Base-by-base conservation (phyloP, 2,113 vertebrate genomes). In the Phyllopteryx taeniolatus region DNA sequence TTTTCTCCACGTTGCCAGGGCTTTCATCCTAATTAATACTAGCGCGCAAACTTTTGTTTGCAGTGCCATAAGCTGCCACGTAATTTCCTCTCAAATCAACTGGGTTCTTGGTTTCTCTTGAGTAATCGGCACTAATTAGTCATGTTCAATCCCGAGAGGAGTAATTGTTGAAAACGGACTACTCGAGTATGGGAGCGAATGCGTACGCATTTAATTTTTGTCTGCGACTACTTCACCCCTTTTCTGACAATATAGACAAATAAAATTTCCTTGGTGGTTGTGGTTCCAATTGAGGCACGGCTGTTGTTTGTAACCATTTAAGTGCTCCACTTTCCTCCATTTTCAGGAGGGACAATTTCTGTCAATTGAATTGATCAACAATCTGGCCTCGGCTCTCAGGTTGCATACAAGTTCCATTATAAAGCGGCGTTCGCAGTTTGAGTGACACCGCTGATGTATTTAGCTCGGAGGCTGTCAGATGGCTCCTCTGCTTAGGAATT, bases 391-490 rank as follows among this genome's bases (percentile, higher is more conserved):
- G 2, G 53, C 2, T 9, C 53, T 56, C 53, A 17, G 53, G 53
- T 3, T n/a, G 53, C 53, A 54, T n/a, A 78, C 83, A 6, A 31
- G 13, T 60, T 60, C 13, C 12, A 11, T 15, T 60, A 12, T 33
- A 22, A 60, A 27, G 27, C 57, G 57, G 27, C 31, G 8, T 20
- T 22, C 20, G 53, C 59, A 35, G 59, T 35, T 61, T 61, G 80
- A 85, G 62, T 79, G 86, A 83, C 80, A 84, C 71, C 44, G 15
- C 13, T 77, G 49, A 76, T 67, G 72, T 73, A 71, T 87, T 82
- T 73, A 56, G 77, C 84, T 85, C 83, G 83, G 65, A 71, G 83
- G 75, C 84, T 84, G 80, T 83, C 78, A 78, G 62, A 75, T 70
- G 77, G 71, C 75, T 10, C 68, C 75, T 76, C 72, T 19, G 76